Percentiles rank a stretch among this genome's conserved stretches.
phyloP scores from a whole-genome alignment of 2,113 vertebrate genomes.

The Lichenostomus cassidix region DNA sequence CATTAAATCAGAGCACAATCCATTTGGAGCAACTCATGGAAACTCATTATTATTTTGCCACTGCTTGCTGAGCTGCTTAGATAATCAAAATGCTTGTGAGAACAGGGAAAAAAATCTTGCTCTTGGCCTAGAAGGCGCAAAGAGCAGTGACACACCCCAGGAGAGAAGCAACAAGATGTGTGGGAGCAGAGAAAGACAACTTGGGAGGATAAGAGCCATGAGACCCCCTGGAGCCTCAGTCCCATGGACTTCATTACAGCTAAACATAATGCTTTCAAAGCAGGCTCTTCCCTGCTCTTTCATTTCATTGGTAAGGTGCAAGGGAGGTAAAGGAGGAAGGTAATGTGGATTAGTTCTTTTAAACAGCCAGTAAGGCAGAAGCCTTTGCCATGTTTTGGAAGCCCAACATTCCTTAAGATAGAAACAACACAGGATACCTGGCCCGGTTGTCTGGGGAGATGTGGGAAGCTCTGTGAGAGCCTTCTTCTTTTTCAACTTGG shows the following conservation, averaged over 20 bases:
- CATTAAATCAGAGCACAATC: neutral
- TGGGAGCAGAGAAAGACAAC: neutral
- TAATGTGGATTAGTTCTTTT: neutral
- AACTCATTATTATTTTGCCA: conserved; percentile 4
- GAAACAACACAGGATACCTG: neutral
- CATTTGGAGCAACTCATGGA: conserved; percentile 2
- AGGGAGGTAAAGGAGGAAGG: neutral
- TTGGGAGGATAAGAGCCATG: neutral
- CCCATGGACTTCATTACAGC: rapidly evolving
- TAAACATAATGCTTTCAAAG: neutral
- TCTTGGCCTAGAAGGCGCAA: neutral
- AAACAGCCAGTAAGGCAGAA: neutral
- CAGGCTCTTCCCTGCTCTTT: neutral
- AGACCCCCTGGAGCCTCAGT: neutral
- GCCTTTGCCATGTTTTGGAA: neutral
- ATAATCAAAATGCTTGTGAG: conserved; percentile 14
- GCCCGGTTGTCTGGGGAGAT: neutral
- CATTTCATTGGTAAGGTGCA: neutral
- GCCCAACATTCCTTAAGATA: neutral
- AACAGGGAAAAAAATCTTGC: neutral
- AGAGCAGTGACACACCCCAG: neutral
- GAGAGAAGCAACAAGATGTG: neutral
- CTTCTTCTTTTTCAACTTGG: neutral
- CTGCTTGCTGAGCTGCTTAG: conserved; percentile 3
- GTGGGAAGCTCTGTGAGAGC: neutral